Evolutionary conservation across 2,888 invertebrate genomes (phyloP), one percentile per base, ranked within the genome.

Genomic region (Lissonota sp.): DNA sequence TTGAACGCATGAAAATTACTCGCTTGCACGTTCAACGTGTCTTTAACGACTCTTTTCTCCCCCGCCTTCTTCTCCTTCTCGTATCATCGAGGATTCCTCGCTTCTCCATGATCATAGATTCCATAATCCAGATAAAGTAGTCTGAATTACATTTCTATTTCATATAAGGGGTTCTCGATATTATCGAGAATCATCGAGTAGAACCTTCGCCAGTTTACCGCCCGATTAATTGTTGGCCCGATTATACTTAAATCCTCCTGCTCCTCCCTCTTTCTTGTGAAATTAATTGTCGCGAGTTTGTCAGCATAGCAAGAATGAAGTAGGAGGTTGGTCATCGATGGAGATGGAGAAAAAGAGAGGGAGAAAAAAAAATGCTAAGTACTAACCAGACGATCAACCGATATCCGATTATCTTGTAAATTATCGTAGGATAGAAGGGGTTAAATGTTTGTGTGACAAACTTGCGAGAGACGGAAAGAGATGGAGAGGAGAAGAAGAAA

Each of bases 81-180:
- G 64, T 10, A n/a, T 39, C 39, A 16, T n/a, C 44, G 16, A 10
- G 5, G 14, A 39, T 5, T 12, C 39, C 7, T 40, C 46, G 46
- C 3, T 44, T 39, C 10, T 42, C 44, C 8, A 58, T 40, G 79
- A 79, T 63, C 83, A 84, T 83, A 87, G 88, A 89, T 88, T 83
- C 79, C 75, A 69, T 82, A 86, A 87, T 85, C 83, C 69, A 86
- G 88, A 89, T 87, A 89, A 86, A 85, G 76, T 81, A 62, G 49
- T 44, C 72, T 71, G 81, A 86, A 86, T 87, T 87, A 87, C 84
- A 85, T 87, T 87, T 87, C 85, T 86, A 84, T 87, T 87, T 82
- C 74, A 79, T 46, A 76, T 64, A 40, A n/a, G 44, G 42, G 26
- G 80, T 77, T 78, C 70, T 67, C 77, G 57, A 46, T 58, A 51